Conservation (phyloP, 2,888 invertebrate species). For the Agrotis ipsilon region DNA sequence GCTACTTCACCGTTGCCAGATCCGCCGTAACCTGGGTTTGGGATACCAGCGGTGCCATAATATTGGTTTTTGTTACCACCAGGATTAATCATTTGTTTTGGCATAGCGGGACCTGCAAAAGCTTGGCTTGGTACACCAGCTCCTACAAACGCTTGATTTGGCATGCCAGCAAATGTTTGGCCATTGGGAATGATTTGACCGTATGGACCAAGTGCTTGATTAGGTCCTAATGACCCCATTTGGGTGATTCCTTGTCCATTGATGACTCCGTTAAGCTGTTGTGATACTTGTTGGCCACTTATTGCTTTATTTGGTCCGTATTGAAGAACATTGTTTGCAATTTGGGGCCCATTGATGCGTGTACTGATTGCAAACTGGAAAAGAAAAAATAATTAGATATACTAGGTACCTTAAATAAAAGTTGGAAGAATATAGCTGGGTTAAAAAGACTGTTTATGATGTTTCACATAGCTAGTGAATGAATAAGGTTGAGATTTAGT, state of each 20-base stretch:
- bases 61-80: slow-evolving; percentile 1
- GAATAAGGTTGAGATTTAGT: too few relatives aligned
- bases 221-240: slow-evolving; percentile 28
- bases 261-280: not conserved
- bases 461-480: too few relatives aligned
- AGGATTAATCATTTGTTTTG: not conserved
- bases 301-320: slow-evolving; percentile 18
- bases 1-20: slow-evolving; percentile 64
- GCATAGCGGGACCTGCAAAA: not conserved
- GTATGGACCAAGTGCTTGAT: slow-evolving; percentile 22
- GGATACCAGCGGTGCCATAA: slow-evolving; percentile 3
- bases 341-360: slow-evolving; percentile 7
- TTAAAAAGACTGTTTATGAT: too few relatives aligned
- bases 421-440: too few relatives aligned
- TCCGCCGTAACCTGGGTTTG: slow-evolving; percentile 46
- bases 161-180: slow-evolving; percentile 4
- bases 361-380: slow-evolving; percentile 47
- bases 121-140: slow-evolving; percentile 8
- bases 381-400: not conserved
- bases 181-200: slow-evolving; percentile 16
- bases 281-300: not conserved
- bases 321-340: slow-evolving; percentile 28
- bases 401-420: too few relatives aligned
- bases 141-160: not conserved
- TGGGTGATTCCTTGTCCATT: slow-evolving; percentile 7